Conservation (phyloP, 35 echinoderm and acorn worm genomes). For the Heliocidaris tuberculata region DNA sequence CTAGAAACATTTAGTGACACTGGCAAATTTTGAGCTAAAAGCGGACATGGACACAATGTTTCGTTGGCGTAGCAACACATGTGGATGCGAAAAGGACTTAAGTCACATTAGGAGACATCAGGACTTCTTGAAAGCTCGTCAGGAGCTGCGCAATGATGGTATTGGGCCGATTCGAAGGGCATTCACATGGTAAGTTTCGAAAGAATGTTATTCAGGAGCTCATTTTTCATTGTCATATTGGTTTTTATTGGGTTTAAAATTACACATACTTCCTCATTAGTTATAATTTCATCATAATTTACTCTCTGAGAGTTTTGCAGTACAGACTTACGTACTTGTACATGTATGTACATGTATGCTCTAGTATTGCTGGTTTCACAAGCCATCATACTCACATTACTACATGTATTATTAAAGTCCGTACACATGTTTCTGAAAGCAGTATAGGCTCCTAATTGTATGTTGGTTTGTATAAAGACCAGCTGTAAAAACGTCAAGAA, state of each 20-base stretch:
- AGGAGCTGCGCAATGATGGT: background rate
- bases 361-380: too few relatives aligned
- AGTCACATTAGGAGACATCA: background rate
- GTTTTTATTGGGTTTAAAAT: background rate
- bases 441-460: too few relatives aligned
- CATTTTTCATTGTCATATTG: background rate
- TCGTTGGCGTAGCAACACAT: conserved; percentile 49
- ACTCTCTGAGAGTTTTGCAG: too few relatives aligned
- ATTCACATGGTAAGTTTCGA: conserved; percentile 43
- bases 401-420: too few relatives aligned
- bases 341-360: too few relatives aligned
- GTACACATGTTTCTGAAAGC: too few relatives aligned
- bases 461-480: too few relatives aligned
- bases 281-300: too few relatives aligned
- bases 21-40: background rate
- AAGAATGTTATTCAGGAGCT: background rate
- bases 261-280: too few relatives aligned
- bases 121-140: conserved; percentile 22
- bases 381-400: too few relatives aligned
- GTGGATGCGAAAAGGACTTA: conserved; percentile 32
- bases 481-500: too few relatives aligned
- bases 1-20: background rate
- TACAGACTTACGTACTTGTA: too few relatives aligned
- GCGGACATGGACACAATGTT: conserved; percentile 26
- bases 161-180: background rate